Evolutionary conservation across 2,797 vertebrate genomes (phyloP).

Genomic region (Aulostomus chinensis): DNA sequence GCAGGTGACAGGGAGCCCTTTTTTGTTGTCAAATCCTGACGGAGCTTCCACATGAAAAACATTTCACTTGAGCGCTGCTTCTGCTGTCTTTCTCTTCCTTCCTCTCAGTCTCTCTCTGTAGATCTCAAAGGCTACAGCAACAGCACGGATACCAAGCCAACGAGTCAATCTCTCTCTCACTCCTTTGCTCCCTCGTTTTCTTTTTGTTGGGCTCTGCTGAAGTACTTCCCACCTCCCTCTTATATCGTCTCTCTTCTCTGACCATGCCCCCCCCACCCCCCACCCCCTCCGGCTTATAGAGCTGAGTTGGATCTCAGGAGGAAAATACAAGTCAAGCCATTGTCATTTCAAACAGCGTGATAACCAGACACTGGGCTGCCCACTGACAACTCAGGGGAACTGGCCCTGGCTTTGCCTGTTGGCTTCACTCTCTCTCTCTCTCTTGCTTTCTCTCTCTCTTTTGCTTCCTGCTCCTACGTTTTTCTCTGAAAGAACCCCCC

Average conservation of each 20-base stretch:
- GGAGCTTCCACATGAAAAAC: conserved; percentile 73
- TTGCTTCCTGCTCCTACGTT: conserved; percentile 12
- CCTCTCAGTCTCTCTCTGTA: conserved; percentile 59
- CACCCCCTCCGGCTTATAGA: conserved; percentile 70
- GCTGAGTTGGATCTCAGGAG: conserved; percentile 76
- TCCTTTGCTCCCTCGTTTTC: conserved; percentile 16
- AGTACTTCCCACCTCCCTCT: conserved; percentile 30
- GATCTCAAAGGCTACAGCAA: conserved; percentile 67
- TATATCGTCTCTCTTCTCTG: conserved; percentile 52
- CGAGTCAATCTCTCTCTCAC: conserved; percentile 52
- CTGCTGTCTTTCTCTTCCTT: conserved; percentile 46
- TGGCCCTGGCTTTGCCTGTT: conserved; percentile 73
- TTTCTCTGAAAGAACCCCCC: no score
- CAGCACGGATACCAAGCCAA: conserved; percentile 46
- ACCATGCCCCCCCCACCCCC: conserved; percentile 17
- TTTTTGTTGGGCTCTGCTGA: conserved; percentile 39
- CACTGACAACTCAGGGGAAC: conserved; percentile 77
- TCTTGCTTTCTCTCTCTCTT: conserved; percentile 16
- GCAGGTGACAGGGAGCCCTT: conserved; percentile 78
- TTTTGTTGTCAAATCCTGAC: conserved; percentile 76
- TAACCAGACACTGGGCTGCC: conserved; percentile 79
- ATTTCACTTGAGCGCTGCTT: conserved; percentile 52
- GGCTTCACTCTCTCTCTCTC: conserved; percentile 28
- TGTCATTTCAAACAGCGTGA: conserved; percentile 83
- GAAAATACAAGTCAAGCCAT: conserved; percentile 81